Evolutionary conservation across 2,797 vertebrate species (phyloP), one percentile per base, ranked within the genome.

Genomic region (Ispidina lecontei): DNA sequence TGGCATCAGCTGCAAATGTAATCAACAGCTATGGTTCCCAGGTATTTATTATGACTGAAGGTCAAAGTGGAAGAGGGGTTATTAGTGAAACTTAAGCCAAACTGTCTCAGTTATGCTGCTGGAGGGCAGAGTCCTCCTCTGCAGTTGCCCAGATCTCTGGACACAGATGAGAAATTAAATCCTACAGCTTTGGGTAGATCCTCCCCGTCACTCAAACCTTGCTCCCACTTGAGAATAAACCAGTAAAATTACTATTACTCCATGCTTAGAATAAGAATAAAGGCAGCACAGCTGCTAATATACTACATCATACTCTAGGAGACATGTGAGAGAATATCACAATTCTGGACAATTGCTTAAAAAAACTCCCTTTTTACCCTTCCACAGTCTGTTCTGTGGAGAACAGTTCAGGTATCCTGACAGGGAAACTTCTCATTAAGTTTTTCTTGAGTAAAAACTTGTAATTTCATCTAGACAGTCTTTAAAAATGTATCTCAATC

Each of bases 1-100:
- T 98, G 98, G 98, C 98, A 97, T 97, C 91, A 84, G 81, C 89
- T 95, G 96, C 62, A 90, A 93, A 96, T 98, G 96, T 97, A 98
- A 98, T 98, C 98, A 98, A 95, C 97, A 97, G 65, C 93, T 94
- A 96, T 96, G 96, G 97, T 98, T 97, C 96, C 95, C 90, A 79
- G 91, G 75, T 95, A 91, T 97, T 98, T 95, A 93, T 97, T 97
- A 85, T 67, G 94, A 89, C 95, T 84, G 76, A 96, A 96, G 95
- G 96, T 97, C 95, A 97, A 86, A 84, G 90, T 94, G 68, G 91
- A 93, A 79, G 90, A 92, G 84, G 87, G 69, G 64, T 90, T 85
- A 44, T 81, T 94, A 94, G 90, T 91, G 90, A 95, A 97, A 96
- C 51, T 80, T 17, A 84, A 97, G 76, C 89, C 64, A 84, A 95